These are phyloP conservation scores for Eulithis testata DNA, from an alignment of 2,888 invertebrate genomes.

Conservation along the genomic window DNA sequence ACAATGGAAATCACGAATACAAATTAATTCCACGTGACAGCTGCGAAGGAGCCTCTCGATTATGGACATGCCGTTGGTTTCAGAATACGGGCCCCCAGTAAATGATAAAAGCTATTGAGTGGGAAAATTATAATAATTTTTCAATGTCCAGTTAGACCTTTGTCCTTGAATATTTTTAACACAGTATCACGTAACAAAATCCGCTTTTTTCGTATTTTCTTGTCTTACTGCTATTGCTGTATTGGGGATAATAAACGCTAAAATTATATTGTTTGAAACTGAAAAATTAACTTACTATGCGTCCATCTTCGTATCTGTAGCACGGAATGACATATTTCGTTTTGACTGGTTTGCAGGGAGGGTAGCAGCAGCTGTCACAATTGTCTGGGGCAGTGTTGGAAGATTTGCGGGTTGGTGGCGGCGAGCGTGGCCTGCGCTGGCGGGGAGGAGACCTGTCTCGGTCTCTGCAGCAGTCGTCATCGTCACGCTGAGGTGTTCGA, in stretches of 20 bases:
- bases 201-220: background rate
- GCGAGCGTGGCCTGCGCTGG: slow-evolving; percentile 20
- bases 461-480: slow-evolving; percentile 24
- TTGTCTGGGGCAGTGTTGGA: slow-evolving; percentile 32
- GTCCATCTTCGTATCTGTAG: slow-evolving; percentile 78
- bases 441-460: slow-evolving; percentile 16
- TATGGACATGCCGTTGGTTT: slow-evolving; percentile 44
- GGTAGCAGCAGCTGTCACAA: slow-evolving; percentile 41
- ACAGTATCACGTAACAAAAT: background rate
- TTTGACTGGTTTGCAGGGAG: slow-evolving; percentile 57
- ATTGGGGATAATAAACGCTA: background rate
- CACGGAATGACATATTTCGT: slow-evolving; percentile 78
- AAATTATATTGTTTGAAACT: background rate
- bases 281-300: slow-evolving; percentile 68
- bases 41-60: slow-evolving; percentile 11
- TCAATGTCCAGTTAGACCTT: slow-evolving; percentile 1
- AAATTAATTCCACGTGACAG: slow-evolving; percentile 19
- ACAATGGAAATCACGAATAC: slow-evolving; percentile 16
- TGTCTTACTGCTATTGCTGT: background rate
- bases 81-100: slow-evolving; percentile 36
- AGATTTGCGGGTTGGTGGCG: slow-evolving; percentile 27
- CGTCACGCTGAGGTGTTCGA: slow-evolving; percentile 24
- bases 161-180: background rate
- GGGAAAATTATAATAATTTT: slow-evolving; percentile 12
- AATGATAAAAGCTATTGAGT: slow-evolving; percentile 5